These are phyloP conservation scores for Blastobasis adustella DNA, from an alignment of 2,888 invertebrate genomes.

Conservation along the genomic window DNA sequence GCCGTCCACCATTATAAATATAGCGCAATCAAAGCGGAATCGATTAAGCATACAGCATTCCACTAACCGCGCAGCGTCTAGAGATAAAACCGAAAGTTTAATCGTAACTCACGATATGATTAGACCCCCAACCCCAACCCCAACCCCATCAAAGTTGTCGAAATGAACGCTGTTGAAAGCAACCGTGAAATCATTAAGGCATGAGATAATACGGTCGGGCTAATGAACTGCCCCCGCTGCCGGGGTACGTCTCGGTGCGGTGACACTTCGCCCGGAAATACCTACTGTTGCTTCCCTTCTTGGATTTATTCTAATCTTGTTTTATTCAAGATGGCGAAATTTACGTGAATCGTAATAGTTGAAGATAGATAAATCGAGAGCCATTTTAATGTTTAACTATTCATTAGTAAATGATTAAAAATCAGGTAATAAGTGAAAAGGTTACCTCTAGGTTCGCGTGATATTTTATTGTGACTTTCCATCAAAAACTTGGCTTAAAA, in stretches of 20 bases:
- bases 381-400: no score
- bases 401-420: no score
- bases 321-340: no score
- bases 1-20: conserved; percentile 5
- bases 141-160: conserved; percentile 32
- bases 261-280: neutral
- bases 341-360: no score
- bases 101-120: conserved; percentile 55
- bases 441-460: no score
- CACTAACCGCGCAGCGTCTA: conserved; percentile 40
- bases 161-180: conserved; percentile 36
- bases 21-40: conserved; percentile 17
- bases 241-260: neutral
- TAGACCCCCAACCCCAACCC: conserved; percentile 31
- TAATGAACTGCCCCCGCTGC: conserved; percentile 37
- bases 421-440: no score
- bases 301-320: no score
- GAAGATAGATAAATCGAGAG: no score
- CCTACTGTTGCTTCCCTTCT: no score
- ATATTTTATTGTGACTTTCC: no score
- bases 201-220: conserved; percentile 52
- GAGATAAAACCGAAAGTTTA: conserved; percentile 57
- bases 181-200: conserved; percentile 60
- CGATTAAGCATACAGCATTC: conserved; percentile 45
- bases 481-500: no score